Conservation (phyloP, 2,113 vertebrate species). For the Cebidichthys violaceus region DNA sequence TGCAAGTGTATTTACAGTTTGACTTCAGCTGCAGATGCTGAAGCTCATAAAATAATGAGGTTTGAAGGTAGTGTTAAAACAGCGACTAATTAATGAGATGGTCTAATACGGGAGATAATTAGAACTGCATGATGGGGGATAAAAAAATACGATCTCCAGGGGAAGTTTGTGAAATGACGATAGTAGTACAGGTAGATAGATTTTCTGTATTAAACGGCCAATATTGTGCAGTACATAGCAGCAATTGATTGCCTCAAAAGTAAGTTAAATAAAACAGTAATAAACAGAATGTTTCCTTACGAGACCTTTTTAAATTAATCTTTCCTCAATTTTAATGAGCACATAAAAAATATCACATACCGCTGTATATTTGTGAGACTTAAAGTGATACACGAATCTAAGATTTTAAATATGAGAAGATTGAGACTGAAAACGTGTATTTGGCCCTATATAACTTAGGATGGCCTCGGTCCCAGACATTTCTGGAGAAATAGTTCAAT, state of each 20-base stretch:
- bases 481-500: neutral
- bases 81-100: neutral
- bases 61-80: neutral
- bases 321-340: neutral
- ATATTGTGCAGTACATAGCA: neutral
- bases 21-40: neutral
- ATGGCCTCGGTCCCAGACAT: neutral
- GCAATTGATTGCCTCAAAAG: neutral
- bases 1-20: neutral
- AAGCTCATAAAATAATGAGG: neutral
- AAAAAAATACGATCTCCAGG: neutral
- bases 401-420: neutral
- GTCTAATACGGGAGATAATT: constrained; percentile 1
- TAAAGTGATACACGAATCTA: neutral
- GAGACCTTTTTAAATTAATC: neutral
- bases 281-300: no score
- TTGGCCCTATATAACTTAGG: neutral
- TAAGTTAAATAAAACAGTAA: no score
- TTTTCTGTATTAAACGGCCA: neutral
- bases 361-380: neutral
- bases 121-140: neutral
- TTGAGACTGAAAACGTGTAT: neutral
- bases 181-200: neutral
- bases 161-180: neutral
- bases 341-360: neutral